Evolutionary conservation across 2,888 invertebrate species (phyloP).

Genomic region (Cheilosia soror): DNA sequence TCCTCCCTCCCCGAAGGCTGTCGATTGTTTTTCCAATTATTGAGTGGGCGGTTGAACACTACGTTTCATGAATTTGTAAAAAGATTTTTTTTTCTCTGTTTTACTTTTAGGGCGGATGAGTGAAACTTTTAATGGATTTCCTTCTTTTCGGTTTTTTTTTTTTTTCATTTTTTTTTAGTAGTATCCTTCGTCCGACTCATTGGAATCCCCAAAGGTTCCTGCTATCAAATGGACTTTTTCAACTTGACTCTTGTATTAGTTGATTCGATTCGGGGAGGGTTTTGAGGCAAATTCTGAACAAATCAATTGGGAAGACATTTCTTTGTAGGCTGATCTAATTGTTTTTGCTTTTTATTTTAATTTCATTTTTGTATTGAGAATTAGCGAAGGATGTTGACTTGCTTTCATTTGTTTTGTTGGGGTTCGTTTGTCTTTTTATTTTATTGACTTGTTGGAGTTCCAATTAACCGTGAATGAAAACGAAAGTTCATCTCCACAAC

Average conservation of each 20-base stretch:
- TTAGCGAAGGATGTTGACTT: conserved; percentile 67
- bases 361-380: conserved; percentile 57
- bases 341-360: conserved; percentile 58
- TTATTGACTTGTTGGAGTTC: conserved; percentile 67
- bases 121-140: conserved; percentile 74
- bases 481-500: conserved; percentile 41
- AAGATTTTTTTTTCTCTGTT: conserved; percentile 37
- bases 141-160: conserved; percentile 36
- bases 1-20: conserved; percentile 31
- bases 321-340: conserved; percentile 68
- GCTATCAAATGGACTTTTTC: conserved; percentile 67
- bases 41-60: conserved; percentile 67
- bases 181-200: conserved; percentile 59
- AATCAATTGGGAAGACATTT: conserved; percentile 69
- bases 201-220: conserved; percentile 56
- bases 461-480: conserved; percentile 67
- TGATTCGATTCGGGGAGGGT: conserved; percentile 3
- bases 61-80: conserved; percentile 69
- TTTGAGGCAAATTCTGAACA: conserved; percentile 41
- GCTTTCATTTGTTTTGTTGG: conserved; percentile 30
- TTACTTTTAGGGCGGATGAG: conserved; percentile 51
- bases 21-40: conserved; percentile 74
- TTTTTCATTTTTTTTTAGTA: conserved; percentile 57
- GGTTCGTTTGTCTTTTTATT: conserved; percentile 1
- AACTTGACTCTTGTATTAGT: conserved; percentile 62